These are phyloP conservation scores for Synergus japonicus DNA, from an alignment of 2,888 invertebrate genomes.

Conservation along the genomic window DNA sequence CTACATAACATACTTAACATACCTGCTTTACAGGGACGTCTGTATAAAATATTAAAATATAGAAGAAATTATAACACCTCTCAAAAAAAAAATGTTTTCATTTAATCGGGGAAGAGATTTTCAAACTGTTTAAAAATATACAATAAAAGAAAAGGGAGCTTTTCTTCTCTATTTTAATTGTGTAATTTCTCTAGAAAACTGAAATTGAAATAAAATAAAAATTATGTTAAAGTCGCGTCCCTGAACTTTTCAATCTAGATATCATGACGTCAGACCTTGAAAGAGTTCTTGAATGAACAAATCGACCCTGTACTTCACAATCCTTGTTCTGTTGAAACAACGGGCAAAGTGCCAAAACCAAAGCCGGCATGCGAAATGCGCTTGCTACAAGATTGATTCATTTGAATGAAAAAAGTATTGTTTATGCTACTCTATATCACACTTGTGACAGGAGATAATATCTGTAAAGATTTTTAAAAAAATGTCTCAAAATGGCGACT, in stretches of 20 bases:
- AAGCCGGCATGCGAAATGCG: constrained; percentile 1
- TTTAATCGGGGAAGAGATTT: background rate
- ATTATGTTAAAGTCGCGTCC: background rate
- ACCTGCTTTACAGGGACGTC: constrained; percentile 13
- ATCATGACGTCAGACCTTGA: constrained; percentile 5
- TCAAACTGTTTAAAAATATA: background rate
- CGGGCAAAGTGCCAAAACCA: constrained; percentile 13
- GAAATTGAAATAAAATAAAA: background rate
- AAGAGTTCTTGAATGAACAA: background rate
- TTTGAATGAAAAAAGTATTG: background rate
- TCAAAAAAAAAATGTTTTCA: background rate
- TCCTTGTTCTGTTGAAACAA: background rate
- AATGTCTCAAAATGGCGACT: background rate
- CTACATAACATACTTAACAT: background rate
- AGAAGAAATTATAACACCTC: background rate
- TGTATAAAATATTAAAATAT: background rate
- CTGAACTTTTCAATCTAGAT: constrained; percentile 13
- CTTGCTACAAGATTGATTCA: background rate
- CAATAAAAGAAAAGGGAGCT: background rate
- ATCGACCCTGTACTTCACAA: constrained; percentile 14
- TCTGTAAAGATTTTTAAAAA: constrained; percentile 7
- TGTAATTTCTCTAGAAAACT: background rate
- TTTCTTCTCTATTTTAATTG: too few relatives aligned
- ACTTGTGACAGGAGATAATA: constrained; percentile 3
- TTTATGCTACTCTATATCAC: constrained; percentile 4